Conservation (phyloP, 2,888 invertebrate species). For the Epirrita christyi region DNA sequence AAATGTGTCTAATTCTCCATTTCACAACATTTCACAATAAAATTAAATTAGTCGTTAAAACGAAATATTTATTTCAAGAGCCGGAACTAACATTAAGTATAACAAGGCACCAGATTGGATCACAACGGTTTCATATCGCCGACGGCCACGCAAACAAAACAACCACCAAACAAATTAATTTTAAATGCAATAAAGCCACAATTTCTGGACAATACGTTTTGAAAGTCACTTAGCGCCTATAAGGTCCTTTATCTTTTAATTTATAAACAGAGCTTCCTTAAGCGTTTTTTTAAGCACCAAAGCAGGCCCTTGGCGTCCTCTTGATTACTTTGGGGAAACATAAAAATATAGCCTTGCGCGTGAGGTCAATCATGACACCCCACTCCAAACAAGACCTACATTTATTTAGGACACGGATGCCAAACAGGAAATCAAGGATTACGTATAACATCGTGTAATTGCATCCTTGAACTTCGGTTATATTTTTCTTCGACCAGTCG, state of each 20-base stretch:
- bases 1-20: not conserved
- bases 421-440: conserved; percentile 23
- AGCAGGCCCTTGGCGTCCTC: conserved; percentile 27
- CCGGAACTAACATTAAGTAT: conserved; percentile 1
- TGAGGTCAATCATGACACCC: conserved; percentile 37
- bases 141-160: conserved; percentile 15
- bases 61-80: not conserved
- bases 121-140: conserved; percentile 12
- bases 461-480: conserved; percentile 20
- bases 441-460: conserved; percentile 9
- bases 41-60: not conserved
- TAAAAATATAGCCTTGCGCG: conserved; percentile 40
- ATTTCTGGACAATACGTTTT: conserved; percentile 26
- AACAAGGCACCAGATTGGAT: conserved; percentile 13
- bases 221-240: conserved; percentile 25
- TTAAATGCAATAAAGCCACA: conserved; percentile 29
- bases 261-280: conserved; percentile 25
- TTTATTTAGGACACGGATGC: conserved; percentile 41
- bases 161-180: conserved; percentile 22
- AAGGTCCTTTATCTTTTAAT: conserved; percentile 29
- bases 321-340: conserved; percentile 35
- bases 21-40: not conserved
- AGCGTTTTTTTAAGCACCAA: conserved; percentile 27
- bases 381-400: conserved; percentile 35
- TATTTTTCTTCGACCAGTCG: not conserved